Percentiles rank a stretch among this genome's conserved stretches.
These are phyloP conservation scores for Agrochola lota DNA, from an alignment of 2,888 invertebrate genomes.

Conservation along the genomic window DNA sequence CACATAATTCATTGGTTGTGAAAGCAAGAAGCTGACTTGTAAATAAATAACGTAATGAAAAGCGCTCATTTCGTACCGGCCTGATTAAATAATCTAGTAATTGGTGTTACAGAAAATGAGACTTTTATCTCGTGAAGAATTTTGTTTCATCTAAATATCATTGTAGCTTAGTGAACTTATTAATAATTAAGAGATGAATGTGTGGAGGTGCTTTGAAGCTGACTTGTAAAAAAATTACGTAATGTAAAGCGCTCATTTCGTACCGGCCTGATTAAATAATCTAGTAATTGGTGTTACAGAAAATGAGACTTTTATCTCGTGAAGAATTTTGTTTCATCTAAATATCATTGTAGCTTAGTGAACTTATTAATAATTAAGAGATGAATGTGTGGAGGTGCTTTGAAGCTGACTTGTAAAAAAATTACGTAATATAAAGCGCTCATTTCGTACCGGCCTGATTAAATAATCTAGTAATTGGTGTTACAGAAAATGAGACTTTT, in stretches of 20 bases:
- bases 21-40: constrained; percentile 79
- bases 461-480: constrained; percentile 68
- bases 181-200: neutral
- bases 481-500: constrained; percentile 23
- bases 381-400: neutral
- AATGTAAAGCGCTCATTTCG: constrained; percentile 75
- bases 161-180: constrained; percentile 7
- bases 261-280: constrained; percentile 66
- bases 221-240: constrained; percentile 68
- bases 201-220: neutral
- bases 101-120: constrained; percentile 49
- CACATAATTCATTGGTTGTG: constrained; percentile 71
- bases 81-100: constrained; percentile 68
- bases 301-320: constrained; percentile 27
- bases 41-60: constrained; percentile 81
- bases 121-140: constrained; percentile 16
- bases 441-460: constrained; percentile 64
- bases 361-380: constrained; percentile 3
- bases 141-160: constrained; percentile 34
- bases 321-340: constrained; percentile 27
- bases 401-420: constrained; percentile 46
- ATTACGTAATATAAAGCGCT: constrained; percentile 78
- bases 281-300: constrained; percentile 63
- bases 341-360: constrained; percentile 19
- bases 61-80: constrained; percentile 68